Evolutionary conservation across 2,113 vertebrate species (phyloP).

Genomic region (Neolamprologus sp.): DNA sequence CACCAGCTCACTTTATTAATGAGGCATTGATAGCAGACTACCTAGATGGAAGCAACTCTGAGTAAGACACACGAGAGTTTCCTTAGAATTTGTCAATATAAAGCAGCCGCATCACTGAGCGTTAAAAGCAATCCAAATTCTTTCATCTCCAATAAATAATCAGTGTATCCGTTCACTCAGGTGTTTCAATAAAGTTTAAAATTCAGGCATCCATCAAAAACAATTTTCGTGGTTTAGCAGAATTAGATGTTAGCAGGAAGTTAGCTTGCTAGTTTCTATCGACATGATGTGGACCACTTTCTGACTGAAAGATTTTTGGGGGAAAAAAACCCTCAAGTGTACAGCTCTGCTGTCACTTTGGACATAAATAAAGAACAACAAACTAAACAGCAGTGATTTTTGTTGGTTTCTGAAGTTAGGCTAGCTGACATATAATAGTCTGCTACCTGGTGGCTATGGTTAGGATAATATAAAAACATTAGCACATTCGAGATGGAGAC

Average conservation of each 20-base stretch:
- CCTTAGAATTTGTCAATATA: background rate
- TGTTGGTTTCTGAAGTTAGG: background rate
- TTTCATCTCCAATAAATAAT: background rate
- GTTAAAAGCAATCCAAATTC: background rate
- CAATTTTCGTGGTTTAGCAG: background rate
- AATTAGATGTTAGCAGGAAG: background rate
- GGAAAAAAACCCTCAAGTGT: fast-evolving
- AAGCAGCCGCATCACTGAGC: background rate
- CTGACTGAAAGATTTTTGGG: background rate
- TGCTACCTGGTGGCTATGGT: background rate
- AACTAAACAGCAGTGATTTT: background rate
- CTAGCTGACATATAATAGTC: background rate
- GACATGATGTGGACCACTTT: background rate
- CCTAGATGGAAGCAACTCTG: background rate
- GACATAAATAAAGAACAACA: background rate
- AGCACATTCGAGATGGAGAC: background rate
- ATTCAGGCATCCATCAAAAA: background rate
- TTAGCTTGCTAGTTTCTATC: background rate
- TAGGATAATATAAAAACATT: background rate
- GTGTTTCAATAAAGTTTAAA: background rate
- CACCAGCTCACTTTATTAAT: background rate
- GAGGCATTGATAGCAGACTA: background rate
- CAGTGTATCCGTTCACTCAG: background rate
- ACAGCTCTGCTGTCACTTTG: background rate
- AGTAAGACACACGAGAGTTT: background rate